phyloP scores from a whole-genome alignment of 2,113 vertebrate species.

The Aptenodytes forsteri region DNA sequence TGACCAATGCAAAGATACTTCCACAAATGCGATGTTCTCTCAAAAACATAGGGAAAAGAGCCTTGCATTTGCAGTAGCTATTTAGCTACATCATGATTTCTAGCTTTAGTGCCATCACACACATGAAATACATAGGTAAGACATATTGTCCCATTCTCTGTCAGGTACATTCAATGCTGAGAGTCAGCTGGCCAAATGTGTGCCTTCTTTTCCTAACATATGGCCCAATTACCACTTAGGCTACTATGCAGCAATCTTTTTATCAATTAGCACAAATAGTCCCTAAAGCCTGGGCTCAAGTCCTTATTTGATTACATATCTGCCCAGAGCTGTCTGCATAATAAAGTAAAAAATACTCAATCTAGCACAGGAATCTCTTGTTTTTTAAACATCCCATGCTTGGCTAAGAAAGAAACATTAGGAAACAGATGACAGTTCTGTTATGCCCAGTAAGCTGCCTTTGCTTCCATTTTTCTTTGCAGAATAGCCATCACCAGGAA shows the following conservation, averaged over 20 bases:
- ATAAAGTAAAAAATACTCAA: neutral
- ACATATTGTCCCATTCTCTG: neutral
- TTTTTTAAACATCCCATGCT: neutral
- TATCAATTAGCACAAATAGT: neutral
- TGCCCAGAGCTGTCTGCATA: neutral
- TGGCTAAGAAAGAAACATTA: neutral
- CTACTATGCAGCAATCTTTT: neutral
- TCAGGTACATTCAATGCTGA: neutral
- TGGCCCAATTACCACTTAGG: neutral
- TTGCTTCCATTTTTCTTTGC: neutral
- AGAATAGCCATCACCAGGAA: neutral
- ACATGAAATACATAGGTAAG: neutral
- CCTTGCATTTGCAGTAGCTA: neutral
- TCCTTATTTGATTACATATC: neutral
- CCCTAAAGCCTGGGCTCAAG: neutral
- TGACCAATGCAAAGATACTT: neutral
- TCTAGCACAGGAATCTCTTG: neutral
- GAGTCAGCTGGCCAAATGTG: fast-evolving
- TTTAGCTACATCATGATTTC: neutral
- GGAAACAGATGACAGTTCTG: neutral
- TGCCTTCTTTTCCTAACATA: neutral
- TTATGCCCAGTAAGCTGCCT: neutral
- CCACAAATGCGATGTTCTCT: neutral
- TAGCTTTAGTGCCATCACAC: neutral
- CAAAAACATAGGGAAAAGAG: neutral